Percentiles rank a stretch among this genome's conserved stretches.
These are phyloP conservation scores for Drosophila auraria DNA, from an alignment of 1,140 invertebrate genomes.

Conservation along the genomic window DNA sequence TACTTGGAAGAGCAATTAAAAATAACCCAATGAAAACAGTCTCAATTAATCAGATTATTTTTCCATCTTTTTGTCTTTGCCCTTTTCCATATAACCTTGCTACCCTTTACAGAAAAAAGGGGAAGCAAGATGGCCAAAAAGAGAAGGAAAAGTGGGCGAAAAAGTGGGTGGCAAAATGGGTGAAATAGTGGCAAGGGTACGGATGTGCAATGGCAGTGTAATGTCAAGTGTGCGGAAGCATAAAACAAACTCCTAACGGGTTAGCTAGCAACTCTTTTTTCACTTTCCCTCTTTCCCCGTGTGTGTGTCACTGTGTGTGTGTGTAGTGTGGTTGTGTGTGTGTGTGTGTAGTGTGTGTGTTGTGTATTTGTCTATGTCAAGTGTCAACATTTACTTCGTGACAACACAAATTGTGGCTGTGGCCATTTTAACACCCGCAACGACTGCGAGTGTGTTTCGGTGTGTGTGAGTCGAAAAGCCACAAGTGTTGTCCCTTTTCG, in stretches of 20 bases:
- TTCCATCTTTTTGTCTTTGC: not conserved
- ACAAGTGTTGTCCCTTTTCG: slow-evolving; percentile 64
- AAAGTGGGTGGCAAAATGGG: not conserved
- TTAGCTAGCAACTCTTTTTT: slow-evolving; percentile 60
- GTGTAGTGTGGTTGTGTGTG: slow-evolving; percentile 4
- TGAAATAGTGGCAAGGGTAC: slow-evolving; percentile 10
- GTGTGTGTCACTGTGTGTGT: not conserved
- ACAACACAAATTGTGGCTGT: slow-evolving; percentile 81
- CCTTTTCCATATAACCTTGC: slow-evolving; percentile 16
- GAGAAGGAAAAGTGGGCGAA: not conserved
- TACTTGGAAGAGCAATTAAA: slow-evolving; percentile 6
- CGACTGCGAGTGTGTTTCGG: slow-evolving; percentile 9
- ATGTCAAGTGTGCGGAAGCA: slow-evolving; percentile 81
- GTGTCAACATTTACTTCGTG: slow-evolving; percentile 82
- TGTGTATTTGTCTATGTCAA: slow-evolving; percentile 80
- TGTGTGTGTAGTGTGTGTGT: slow-evolving; percentile 13
- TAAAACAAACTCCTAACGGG: slow-evolving; percentile 81
- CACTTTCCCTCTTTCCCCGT: slow-evolving; percentile 26
- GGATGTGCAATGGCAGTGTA: slow-evolving; percentile 70
- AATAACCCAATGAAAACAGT: not conserved
- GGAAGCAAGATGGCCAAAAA: slow-evolving; percentile 1
- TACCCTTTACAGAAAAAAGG: slow-evolving; percentile 13
- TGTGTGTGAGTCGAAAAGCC: slow-evolving; percentile 49
- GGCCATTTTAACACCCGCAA: slow-evolving; percentile 68
- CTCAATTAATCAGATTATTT: slow-evolving; percentile 22